A percentile compares a stretch with the other conserved stretches of the same genome.
Conservation (phyloP, 2,797 vertebrate genomes). For the Acanthornis magna region DNA sequence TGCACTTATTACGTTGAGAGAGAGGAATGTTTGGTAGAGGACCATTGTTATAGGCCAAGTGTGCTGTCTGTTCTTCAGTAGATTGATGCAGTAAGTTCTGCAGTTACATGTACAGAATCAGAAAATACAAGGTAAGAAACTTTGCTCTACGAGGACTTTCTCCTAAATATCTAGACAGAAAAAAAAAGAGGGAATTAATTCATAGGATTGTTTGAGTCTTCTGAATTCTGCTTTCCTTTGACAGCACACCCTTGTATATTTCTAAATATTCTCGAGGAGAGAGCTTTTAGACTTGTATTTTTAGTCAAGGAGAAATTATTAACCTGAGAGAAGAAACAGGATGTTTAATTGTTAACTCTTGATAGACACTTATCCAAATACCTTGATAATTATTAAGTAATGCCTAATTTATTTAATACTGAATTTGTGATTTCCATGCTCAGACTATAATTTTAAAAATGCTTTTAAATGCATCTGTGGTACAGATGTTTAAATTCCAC, state of each 20-base stretch:
- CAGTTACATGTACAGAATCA: not conserved
- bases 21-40: not conserved
- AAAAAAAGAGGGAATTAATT: not conserved
- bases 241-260: not conserved
- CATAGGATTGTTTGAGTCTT: not conserved
- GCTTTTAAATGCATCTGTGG: not conserved
- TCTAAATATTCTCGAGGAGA: not conserved
- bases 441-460: not conserved
- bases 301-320: not conserved
- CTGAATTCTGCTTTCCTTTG: not conserved
- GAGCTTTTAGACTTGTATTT: not conserved
- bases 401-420: not conserved
- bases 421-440: not conserved
- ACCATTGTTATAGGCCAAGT: not conserved
- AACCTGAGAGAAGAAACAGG: not conserved
- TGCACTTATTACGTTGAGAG: not conserved
- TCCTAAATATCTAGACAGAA: not conserved
- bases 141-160: not conserved
- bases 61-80: not conserved
- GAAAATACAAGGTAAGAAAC: not conserved
- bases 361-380: not conserved
- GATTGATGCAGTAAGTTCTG: not conserved
- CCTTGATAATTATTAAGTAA: not conserved
- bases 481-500: not conserved
- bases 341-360: not conserved